Percentiles rank a stretch among this genome's conserved stretches.
phyloP scores from a whole-genome alignment of 2,797 vertebrate species.

The Sandelia bainsii region DNA sequence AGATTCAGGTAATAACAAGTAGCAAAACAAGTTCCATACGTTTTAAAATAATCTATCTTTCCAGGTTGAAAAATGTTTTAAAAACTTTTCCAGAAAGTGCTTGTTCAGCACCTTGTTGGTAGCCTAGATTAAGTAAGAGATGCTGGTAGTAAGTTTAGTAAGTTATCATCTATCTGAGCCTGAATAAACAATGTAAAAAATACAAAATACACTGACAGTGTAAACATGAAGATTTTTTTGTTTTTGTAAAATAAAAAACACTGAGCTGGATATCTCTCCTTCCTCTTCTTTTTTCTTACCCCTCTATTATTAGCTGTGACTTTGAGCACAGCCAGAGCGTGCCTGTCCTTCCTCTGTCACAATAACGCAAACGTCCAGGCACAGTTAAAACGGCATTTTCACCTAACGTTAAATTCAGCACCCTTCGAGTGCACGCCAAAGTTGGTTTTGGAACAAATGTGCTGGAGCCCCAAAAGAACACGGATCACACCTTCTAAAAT shows the following conservation, averaged over 20 bases:
- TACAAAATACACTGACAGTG: too few relatives aligned
- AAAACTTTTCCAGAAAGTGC: too few relatives aligned
- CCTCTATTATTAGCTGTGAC: slow-evolving; percentile 15
- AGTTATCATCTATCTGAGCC: too few relatives aligned
- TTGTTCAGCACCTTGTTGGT: too few relatives aligned
- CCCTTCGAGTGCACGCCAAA: not conserved
- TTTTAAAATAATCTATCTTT: too few relatives aligned
- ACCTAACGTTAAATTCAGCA: slow-evolving; percentile 1
- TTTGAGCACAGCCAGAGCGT: slow-evolving; percentile 7
- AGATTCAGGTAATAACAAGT: too few relatives aligned
- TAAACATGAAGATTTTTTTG: not conserved
- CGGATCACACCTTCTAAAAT: slow-evolving; percentile 57
- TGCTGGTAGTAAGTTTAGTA: too few relatives aligned
- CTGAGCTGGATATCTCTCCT: not conserved
- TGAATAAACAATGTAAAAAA: not conserved
- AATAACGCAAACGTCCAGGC: not conserved
- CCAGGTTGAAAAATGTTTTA: too few relatives aligned
- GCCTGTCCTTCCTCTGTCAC: slow-evolving; percentile 13
- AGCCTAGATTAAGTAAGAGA: too few relatives aligned
- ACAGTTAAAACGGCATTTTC: slow-evolving; percentile 22
- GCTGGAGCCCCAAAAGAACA: slow-evolving; percentile 2
- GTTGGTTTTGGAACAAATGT: not conserved
- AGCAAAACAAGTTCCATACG: too few relatives aligned
- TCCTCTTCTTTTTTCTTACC: slow-evolving; percentile 13
- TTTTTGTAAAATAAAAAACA: not conserved